Evolutionary conservation across 2,888 invertebrate species (phyloP), one percentile per base, ranked within the genome.

Genomic region (Aricia artaxerxes): DNA sequence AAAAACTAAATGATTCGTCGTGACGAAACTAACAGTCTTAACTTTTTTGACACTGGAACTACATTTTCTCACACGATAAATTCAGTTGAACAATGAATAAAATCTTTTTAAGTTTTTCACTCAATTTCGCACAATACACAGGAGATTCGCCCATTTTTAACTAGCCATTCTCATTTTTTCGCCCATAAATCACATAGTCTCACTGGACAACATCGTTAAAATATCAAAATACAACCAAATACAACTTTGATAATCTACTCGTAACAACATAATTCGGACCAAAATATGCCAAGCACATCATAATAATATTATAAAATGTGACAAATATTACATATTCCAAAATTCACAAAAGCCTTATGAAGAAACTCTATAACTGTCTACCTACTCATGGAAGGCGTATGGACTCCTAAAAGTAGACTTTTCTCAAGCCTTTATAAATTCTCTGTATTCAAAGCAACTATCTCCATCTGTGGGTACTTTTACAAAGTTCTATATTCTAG

Each of bases 151-250:
- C 6, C 24, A 61, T 64, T 64, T 64, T 24, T 7, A 64, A 24
- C 31, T 11, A 31, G 9, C 64, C 24, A 31, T 6, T 24, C 24
- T 4, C 64, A n/a, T 61, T 61, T 61, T 61, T 31, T 24, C 49
- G 49, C 9, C 49, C 49, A 31, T 16, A 35, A 69, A 2, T 69
- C 11, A 69, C 31, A 35, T 38, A 13, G 35, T 11, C 35, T 69
- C 35, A 69, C 35, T 13, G 35, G 69, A 69, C 35, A 35, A 69
- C 69, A 69, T 35, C 35, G 35, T 69, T 69, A 69, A 35, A 69
- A 69, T 69, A 69, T 69, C 11, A 69, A 44, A 61, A 61, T 61
- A 61, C 60, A 61, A 61, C 60, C 60, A 7, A 69, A 69, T 35
- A 69, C 35, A 69, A 5, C 9, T 38, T 35, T 69, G 4, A 69